Base-by-base conservation (phyloP, 2,797 vertebrate species). In the Mus minutoides region DNA sequence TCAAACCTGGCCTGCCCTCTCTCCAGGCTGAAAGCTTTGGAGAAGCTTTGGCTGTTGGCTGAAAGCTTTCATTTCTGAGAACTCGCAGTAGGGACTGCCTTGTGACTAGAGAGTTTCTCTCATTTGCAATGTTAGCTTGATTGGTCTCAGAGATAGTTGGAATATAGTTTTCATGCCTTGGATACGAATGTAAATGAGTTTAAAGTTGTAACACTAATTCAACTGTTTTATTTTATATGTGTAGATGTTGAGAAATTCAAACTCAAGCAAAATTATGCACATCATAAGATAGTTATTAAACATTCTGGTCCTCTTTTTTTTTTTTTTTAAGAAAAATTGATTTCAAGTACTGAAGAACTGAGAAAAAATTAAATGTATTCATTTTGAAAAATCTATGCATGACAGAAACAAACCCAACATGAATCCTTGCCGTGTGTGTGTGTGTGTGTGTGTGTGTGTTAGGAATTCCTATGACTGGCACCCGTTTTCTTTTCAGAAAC, bases 251-350 rank as follows among this genome's bases (percentile, higher is more conserved):
- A 96, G 60, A 64, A 67, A 91, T 94, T 97, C 54, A 80, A 97
- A 95, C 79, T 95, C 94, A 91, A 94, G 82, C 78, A 96, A 78
- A 95, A 95, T 88, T 90, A 88, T 95, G 79, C 40, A 95, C 6
- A 85, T 85, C 34, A 64, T 78, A 95, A 85, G 17, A 62, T 92
- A 89, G 69, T 94, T 96, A 90, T 90, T 96, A 78, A 97, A 94
- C 54, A n/a, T 94, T 69, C 31, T 92, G 75, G 62, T 90, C 16
- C 49, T 54, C 6, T n/a, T 14, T 37, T 37, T 40, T 58, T 37
- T 40, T 58, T 16, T 49, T 87, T 91, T 49, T 0, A 5, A 96
- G 87, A 37, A 69, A 88, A 91, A 85, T 90, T 71, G 11, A 69
- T 88, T 93, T 93, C 56, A 96, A 91, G 34, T 91, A 94, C n/a